Conservation (phyloP, 2,113 vertebrate species). For the Tringa solitaria region DNA sequence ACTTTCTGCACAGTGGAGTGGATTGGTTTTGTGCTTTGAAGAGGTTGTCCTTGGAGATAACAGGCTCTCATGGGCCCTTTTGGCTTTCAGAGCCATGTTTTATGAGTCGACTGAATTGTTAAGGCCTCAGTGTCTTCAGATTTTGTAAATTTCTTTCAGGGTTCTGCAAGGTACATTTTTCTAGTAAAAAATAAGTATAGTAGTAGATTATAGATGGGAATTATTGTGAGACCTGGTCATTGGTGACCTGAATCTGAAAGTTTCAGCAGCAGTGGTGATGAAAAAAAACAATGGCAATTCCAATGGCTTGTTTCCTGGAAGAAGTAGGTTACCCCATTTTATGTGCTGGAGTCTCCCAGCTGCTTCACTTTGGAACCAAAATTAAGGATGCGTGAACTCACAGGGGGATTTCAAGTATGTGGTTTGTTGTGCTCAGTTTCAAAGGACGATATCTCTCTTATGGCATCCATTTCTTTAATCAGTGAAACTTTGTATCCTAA, state of each 20-base stretch:
- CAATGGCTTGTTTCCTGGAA: not conserved
- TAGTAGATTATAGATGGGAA: not conserved
- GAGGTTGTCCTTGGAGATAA: not conserved
- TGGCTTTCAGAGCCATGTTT: not conserved
- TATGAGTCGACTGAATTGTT: not conserved
- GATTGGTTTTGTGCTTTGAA: not conserved
- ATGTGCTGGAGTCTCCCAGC: not conserved
- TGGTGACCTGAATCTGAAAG: not conserved
- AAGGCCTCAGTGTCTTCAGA: not conserved
- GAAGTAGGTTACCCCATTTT: not conserved
- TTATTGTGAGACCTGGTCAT: not conserved
- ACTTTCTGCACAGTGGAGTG: not conserved
- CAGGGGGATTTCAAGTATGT: rapidly evolving
- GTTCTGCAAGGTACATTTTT: not conserved
- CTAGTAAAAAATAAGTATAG: not conserved
- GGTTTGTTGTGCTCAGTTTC: not conserved
- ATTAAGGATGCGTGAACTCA: not conserved
- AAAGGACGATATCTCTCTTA: not conserved
- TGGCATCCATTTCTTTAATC: not conserved
- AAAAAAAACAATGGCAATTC: not conserved
- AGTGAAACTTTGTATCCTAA: not conserved
- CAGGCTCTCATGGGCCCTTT: not conserved
- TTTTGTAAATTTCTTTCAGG: not conserved
- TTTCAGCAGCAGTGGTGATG: not conserved
- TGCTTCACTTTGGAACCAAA: not conserved